Evolutionary conservation across 2,113 vertebrate genomes (phyloP).

Genomic region (Glaucomys volans): DNA sequence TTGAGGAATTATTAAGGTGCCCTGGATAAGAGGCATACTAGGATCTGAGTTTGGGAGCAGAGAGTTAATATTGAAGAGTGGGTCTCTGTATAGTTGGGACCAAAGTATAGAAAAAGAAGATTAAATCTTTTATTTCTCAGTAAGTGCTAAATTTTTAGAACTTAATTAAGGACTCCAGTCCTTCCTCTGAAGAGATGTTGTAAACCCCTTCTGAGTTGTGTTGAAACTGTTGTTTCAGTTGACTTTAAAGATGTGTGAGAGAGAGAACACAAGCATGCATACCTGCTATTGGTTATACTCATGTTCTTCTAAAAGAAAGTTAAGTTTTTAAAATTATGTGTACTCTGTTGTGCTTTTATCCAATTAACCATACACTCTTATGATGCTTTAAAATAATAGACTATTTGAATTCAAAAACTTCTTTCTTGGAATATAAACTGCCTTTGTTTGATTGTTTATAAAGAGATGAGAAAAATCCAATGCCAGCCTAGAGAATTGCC

Average conservation of each 20-base stretch:
- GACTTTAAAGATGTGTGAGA: not conserved
- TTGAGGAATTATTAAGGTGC: not conserved
- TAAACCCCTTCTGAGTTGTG: not conserved
- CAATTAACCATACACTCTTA: not conserved
- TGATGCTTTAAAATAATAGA: not conserved
- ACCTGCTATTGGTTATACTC: not conserved
- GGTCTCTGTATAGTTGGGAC: not conserved
- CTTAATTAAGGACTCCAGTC: not conserved
- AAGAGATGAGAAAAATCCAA: slow-evolving; percentile 13
- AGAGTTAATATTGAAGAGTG: not conserved
- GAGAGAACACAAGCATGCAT: not conserved
- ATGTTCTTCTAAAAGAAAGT: slow-evolving; percentile 20
- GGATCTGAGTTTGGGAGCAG: not conserved
- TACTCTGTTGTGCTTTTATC: slow-evolving; percentile 15
- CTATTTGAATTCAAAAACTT: slow-evolving; percentile 19
- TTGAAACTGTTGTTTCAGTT: slow-evolving; percentile 4
- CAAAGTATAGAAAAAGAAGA: not conserved
- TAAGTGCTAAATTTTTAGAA: not conserved
- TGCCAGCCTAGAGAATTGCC: not conserved
- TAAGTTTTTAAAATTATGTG: not conserved
- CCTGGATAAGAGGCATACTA: not conserved
- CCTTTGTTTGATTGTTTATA: not conserved
- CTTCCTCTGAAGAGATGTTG: not conserved
- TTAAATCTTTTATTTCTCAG: slow-evolving; percentile 38
- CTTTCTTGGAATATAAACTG: not conserved